Percentiles rank a stretch among this genome's conserved stretches.
These are phyloP conservation scores for Chamaea fasciata DNA, from an alignment of 2,113 vertebrate genomes.

Conservation along the genomic window DNA sequence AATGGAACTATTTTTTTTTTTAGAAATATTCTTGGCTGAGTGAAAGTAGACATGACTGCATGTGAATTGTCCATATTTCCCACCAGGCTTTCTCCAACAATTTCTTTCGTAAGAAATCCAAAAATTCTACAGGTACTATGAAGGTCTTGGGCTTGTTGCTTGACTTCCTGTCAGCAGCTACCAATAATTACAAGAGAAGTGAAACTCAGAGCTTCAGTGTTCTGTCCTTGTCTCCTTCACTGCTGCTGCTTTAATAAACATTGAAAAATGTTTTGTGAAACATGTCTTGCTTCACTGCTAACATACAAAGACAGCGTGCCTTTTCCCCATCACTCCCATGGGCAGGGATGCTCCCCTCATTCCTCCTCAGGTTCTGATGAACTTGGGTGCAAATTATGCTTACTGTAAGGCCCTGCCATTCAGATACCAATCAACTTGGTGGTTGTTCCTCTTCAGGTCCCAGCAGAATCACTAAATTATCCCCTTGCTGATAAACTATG, in stretches of 20 bases:
- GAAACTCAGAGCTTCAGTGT: background rate
- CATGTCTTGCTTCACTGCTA: background rate
- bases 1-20: background rate
- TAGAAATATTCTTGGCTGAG: background rate
- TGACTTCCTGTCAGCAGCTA: background rate
- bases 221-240: background rate
- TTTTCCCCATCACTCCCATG: background rate
- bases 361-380: background rate
- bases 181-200: background rate
- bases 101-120: background rate
- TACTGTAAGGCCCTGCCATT: background rate
- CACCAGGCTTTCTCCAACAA: background rate
- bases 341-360: background rate
- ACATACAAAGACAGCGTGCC: accelerated
- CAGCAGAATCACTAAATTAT: background rate
- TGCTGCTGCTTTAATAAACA: background rate
- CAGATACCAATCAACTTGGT: background rate
- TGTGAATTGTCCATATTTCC: background rate
- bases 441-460: background rate
- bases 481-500: background rate
- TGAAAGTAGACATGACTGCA: background rate
- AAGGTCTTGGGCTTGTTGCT: background rate
- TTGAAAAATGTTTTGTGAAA: background rate
- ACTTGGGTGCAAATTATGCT: background rate
- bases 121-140: background rate